These are phyloP conservation scores for Setophaga coronata DNA, from an alignment of 2,113 vertebrate genomes.

Conservation along the genomic window DNA sequence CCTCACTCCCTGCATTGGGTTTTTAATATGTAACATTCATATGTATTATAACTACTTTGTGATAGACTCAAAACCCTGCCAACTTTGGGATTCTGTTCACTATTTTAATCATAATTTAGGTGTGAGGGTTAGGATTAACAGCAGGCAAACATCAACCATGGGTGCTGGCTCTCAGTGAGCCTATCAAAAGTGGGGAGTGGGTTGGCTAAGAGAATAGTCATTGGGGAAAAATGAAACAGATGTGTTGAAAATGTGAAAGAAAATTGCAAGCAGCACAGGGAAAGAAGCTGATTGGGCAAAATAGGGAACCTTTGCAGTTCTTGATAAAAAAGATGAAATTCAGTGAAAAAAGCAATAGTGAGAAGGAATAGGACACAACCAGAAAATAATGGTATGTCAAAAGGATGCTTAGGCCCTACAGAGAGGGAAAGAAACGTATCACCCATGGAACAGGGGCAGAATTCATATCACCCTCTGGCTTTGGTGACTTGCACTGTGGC, in stretches of 20 bases:
- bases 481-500: neutral
- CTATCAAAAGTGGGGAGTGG: neutral
- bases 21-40: conserved; percentile 13
- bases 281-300: neutral
- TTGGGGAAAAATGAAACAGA: conserved; percentile 23
- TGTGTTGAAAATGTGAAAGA: neutral
- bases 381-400: neutral
- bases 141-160: conserved; percentile 38
- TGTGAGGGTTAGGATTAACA: conserved; percentile 56
- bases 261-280: conserved; percentile 14
- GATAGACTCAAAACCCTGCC: neutral
- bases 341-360: neutral
- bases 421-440: neutral
- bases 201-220: conserved; percentile 1
- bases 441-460: neutral
- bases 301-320: neutral
- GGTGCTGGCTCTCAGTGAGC: neutral
- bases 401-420: neutral
- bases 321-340: neutral
- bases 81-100: conserved; percentile 28
- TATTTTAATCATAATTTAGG: conserved; percentile 56
- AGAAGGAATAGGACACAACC: neutral
- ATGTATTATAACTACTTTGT: conserved; percentile 24
- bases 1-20: neutral
- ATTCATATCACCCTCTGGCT: neutral